Evolutionary conservation across 2,797 vertebrate genomes (phyloP).

Genomic region (Hyperoplus lanceolatus): DNA sequence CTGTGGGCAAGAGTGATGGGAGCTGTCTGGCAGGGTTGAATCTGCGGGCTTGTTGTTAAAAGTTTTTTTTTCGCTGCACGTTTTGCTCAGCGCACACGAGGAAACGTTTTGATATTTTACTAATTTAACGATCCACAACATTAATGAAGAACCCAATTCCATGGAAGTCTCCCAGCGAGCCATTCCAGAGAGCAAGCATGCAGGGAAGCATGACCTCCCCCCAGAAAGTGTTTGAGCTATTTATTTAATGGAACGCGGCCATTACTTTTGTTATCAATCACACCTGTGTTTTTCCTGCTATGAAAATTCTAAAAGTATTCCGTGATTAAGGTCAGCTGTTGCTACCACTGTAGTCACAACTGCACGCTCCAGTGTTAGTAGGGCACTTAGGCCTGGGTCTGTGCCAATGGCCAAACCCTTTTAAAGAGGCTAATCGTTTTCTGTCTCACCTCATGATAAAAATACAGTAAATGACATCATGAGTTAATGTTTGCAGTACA

Average conservation of each 20-base stretch:
- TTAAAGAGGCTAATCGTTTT: conserved; percentile 14
- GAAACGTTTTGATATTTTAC: conserved; percentile 10
- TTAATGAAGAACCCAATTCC: not conserved
- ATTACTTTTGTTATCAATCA: not conserved
- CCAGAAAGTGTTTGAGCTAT: not conserved
- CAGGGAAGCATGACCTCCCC: not conserved
- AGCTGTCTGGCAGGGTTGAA: conserved; percentile 40
- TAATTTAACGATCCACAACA: not conserved
- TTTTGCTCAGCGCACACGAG: not conserved
- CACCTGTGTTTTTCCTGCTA: conserved; percentile 13
- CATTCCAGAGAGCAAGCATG: not conserved
- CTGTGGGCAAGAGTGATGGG: conserved; percentile 65
- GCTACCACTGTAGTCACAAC: not conserved
- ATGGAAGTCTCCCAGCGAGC: not conserved
- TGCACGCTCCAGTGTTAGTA: not conserved
- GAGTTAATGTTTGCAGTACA: conserved; percentile 56
- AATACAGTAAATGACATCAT: conserved; percentile 19
- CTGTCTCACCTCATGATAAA: not conserved
- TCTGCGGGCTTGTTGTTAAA: conserved; percentile 27
- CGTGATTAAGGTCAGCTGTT: not conserved
- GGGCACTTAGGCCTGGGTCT: not conserved
- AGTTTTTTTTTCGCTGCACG: conserved; percentile 12
- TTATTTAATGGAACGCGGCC: conserved; percentile 9
- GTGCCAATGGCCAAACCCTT: too few species aligned
- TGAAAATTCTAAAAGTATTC: not conserved